Conservation (phyloP, 2,113 vertebrate genomes). For the Epinephelus lanceolatus region DNA sequence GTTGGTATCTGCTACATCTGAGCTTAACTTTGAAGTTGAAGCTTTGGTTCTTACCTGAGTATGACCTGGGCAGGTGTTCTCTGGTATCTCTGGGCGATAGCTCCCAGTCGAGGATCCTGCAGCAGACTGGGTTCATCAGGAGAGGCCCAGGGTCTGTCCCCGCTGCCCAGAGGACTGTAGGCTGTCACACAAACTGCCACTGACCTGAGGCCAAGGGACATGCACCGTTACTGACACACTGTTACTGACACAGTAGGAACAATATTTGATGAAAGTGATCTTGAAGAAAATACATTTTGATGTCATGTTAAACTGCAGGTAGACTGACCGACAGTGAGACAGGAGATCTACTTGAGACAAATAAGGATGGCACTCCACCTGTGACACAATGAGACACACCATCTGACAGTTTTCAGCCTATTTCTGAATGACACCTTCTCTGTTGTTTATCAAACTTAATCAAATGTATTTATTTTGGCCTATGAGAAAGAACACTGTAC, state of each 20-base stretch:
- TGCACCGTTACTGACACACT: background rate
- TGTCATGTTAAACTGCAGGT: background rate
- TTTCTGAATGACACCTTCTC: background rate
- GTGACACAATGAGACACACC: background rate
- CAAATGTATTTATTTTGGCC: background rate
- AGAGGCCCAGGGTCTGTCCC: constrained; percentile 83
- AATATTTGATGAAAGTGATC: background rate
- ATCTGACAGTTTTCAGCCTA: background rate
- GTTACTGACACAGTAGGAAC: background rate
- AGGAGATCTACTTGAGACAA: constrained; percentile 79
- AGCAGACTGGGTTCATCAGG: constrained; percentile 76
- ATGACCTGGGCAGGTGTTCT: constrained; percentile 83
- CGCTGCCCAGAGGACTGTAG: constrained; percentile 85
- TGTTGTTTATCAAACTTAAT: background rate
- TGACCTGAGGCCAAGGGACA: constrained; percentile 53
- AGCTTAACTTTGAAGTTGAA: background rate
- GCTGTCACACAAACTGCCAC: constrained; percentile 78
- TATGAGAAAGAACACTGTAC: constrained; percentile 46
- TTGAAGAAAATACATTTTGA: background rate
- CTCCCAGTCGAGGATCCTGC: constrained; percentile 71
- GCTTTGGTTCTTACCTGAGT: constrained; percentile 68
- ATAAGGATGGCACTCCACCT: constrained; percentile 86
- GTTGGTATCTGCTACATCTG: background rate
- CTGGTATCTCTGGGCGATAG: constrained; percentile 69
- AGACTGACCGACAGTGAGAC: constrained; percentile 78